A percentile compares a stretch with the other conserved stretches of the same genome.
Evolutionary conservation across 2,888 invertebrate genomes (phyloP).

Genomic region (Urechis unicinctus): DNA sequence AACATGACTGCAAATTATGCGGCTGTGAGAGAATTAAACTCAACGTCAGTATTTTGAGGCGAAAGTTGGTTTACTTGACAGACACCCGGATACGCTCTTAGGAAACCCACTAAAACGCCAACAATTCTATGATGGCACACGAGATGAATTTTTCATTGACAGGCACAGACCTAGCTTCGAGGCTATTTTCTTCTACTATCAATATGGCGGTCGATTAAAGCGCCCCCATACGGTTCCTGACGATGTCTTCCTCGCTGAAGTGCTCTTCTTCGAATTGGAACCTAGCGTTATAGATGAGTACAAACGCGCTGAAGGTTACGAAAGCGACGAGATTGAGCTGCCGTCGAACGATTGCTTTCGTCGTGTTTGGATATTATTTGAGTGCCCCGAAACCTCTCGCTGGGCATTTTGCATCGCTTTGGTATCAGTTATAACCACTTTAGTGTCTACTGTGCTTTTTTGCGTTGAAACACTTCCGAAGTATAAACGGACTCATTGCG

Average conservation of each 20-base stretch:
- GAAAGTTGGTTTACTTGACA: slow-evolving; percentile 40
- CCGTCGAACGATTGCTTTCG: slow-evolving; percentile 38
- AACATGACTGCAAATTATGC: no score
- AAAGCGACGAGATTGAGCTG: slow-evolving; percentile 35
- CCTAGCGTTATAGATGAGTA: slow-evolving; percentile 43
- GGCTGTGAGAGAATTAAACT: slow-evolving; percentile 46
- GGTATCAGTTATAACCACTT: slow-evolving; percentile 45
- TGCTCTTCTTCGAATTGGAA: slow-evolving; percentile 49
- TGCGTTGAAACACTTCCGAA: slow-evolving; percentile 48
- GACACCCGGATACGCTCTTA: slow-evolving; percentile 46
- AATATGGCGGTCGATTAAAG: slow-evolving; percentile 45
- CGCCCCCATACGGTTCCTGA: slow-evolving; percentile 48
- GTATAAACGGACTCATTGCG: slow-evolving; percentile 34
- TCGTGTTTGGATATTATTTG: slow-evolving; percentile 49
- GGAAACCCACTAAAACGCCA: slow-evolving; percentile 46
- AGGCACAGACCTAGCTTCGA: slow-evolving; percentile 50
- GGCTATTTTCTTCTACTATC: slow-evolving; percentile 48
- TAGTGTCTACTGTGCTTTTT: slow-evolving; percentile 47
- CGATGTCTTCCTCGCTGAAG: slow-evolving; percentile 46
- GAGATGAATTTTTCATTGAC: slow-evolving; percentile 49
- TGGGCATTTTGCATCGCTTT: slow-evolving; percentile 45
- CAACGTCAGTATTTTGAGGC: slow-evolving; percentile 49
- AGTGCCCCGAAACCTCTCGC: slow-evolving; percentile 48
- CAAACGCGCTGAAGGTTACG: slow-evolving; percentile 46
- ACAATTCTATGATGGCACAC: slow-evolving; percentile 41